Evolutionary conservation across 1,140 invertebrate genomes (phyloP).

Genomic region (Sycophila sp.): DNA sequence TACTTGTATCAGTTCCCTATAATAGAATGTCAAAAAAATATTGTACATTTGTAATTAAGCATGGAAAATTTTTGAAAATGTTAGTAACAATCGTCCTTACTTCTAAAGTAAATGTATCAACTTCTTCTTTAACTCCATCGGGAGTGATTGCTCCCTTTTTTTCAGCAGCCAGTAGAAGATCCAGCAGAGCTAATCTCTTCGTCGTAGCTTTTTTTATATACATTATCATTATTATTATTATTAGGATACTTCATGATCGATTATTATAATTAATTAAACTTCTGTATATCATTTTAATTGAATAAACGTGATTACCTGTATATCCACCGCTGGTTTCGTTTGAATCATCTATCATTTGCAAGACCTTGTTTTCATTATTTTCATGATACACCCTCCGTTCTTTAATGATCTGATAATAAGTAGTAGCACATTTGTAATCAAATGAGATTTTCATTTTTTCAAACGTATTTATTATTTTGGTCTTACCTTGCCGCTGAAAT

Average conservation of each 20-base stretch:
- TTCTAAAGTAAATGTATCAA: slow-evolving; percentile 86
- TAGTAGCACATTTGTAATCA: neutral
- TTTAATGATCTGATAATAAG: slow-evolving; percentile 44
- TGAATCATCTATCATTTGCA: slow-evolving; percentile 21
- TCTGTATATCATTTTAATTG: too few relatives aligned
- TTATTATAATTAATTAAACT: neutral
- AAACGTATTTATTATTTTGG: too few relatives aligned
- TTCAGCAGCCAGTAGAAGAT: slow-evolving; percentile 75
- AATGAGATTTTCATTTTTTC: neutral
- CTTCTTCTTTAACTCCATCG: slow-evolving; percentile 81
- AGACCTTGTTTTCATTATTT: slow-evolving; percentile 28
- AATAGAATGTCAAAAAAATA: neutral
- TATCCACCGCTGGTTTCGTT: too few relatives aligned
- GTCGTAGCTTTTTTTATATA: neutral
- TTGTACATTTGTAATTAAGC: too few relatives aligned
- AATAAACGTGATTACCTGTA: too few relatives aligned
- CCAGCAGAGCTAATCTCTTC: slow-evolving; percentile 80
- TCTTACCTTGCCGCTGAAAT: slow-evolving; percentile 43
- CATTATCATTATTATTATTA: neutral
- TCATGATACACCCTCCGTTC: slow-evolving; percentile 51
- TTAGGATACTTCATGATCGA: neutral
- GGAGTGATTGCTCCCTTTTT: slow-evolving; percentile 67
- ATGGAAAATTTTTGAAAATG: slow-evolving; percentile 48
- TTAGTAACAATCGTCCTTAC: slow-evolving; percentile 52
- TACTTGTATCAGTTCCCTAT: slow-evolving; percentile 77